A percentile compares a stretch with the other conserved stretches of the same genome.
Conservation (phyloP, 1,140 invertebrate genomes). For the Drepana arcuata region DNA sequence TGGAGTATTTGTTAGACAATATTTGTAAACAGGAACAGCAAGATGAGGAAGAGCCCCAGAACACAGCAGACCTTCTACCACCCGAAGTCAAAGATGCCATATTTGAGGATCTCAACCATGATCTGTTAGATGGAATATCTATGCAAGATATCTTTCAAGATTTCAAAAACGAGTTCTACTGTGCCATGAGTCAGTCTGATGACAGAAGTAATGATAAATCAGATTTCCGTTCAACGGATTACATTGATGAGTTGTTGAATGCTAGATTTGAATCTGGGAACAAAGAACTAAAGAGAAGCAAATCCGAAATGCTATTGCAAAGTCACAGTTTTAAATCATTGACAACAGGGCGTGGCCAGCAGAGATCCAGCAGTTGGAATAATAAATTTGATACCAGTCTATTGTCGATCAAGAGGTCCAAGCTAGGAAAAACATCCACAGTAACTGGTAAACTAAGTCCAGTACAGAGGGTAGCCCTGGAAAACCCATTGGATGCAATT, state of each 20-base stretch:
- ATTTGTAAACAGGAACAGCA: conserved; percentile 77
- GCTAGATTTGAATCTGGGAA: conserved; percentile 61
- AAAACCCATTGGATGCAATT: conserved; percentile 42
- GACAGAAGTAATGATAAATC: conserved; percentile 58
- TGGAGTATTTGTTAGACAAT: conserved; percentile 74
- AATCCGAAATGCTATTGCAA: conserved; percentile 75
- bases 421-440: conserved; percentile 70
- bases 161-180: conserved; percentile 74
- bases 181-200: conserved; percentile 67
- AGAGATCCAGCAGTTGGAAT: conserved; percentile 79
- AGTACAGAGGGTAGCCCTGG: conserved; percentile 37
- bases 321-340: conserved; percentile 65
- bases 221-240: conserved; percentile 73
- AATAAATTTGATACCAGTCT: conserved; percentile 76
- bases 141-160: conserved; percentile 84
- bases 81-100: conserved; percentile 88
- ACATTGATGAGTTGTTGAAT: conserved; percentile 77
- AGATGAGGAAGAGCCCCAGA: conserved; percentile 81
- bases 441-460: conserved; percentile 58
- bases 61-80: conserved; percentile 81
- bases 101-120: conserved; percentile 86
- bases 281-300: conserved; percentile 75
- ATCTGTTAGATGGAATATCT: conserved; percentile 84
- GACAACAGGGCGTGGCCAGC: conserved; percentile 70
- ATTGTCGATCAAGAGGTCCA: conserved; percentile 77